Percentiles rank a stretch among this genome's conserved stretches.
Conservation (phyloP, 1,140 invertebrate genomes). For the Drosophila mojavensis region DNA sequence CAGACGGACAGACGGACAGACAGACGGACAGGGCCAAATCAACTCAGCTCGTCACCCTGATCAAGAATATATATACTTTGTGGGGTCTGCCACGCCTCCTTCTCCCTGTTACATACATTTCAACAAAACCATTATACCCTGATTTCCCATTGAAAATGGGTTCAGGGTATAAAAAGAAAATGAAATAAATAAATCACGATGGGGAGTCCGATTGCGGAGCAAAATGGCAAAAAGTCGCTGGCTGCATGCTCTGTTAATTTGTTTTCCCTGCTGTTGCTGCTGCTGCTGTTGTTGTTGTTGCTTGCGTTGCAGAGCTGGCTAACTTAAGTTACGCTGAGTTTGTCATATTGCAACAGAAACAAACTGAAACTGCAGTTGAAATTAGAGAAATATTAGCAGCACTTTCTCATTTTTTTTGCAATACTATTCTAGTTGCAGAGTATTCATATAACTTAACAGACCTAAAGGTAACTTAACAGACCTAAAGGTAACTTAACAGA, state of each 20-base stretch:
- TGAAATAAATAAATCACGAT: slow-evolving; percentile 27
- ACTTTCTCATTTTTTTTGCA: slow-evolving; percentile 1
- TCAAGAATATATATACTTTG: too few relatives aligned
- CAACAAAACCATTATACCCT: too few relatives aligned
- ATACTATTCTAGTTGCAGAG: background rate
- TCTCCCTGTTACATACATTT: too few relatives aligned
- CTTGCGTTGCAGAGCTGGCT: slow-evolving; percentile 49
- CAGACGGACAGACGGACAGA: too few relatives aligned
- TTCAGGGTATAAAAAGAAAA: background rate
- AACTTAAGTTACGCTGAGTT: slow-evolving; percentile 52
- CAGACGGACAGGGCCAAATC: too few relatives aligned
- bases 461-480: too few relatives aligned
- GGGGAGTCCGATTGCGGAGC: slow-evolving; percentile 28
- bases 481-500: too few relatives aligned
- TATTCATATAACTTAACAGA: too few relatives aligned
- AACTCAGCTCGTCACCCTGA: too few relatives aligned
- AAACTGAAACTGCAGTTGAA: slow-evolving; percentile 28
- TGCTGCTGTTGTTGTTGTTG: slow-evolving; percentile 4
- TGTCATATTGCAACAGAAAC: slow-evolving; percentile 39
- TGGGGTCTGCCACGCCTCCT: too few relatives aligned
- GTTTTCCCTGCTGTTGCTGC: slow-evolving; percentile 56
- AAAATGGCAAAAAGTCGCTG: slow-evolving; percentile 68
- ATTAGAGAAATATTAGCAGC: slow-evolving; percentile 59
- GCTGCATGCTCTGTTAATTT: slow-evolving; percentile 63
- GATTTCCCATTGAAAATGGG: too few relatives aligned